Evolutionary conservation across 2,888 invertebrate genomes (phyloP), one percentile per base, ranked within the genome.

Genomic region (Cerastis rubricosa): DNA sequence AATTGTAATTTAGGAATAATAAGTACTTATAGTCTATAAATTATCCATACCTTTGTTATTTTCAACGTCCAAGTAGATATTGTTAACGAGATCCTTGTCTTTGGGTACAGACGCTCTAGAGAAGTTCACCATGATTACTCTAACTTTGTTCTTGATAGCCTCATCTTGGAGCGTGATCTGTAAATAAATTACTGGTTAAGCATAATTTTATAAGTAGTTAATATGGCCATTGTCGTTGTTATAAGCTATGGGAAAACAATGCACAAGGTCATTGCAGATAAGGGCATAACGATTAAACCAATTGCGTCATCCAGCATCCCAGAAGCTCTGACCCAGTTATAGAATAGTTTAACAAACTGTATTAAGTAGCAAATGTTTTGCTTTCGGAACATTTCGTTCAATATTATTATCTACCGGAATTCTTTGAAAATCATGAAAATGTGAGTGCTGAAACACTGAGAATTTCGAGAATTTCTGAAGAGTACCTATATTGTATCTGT

Each of bases 81-180:
- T 96, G 86, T 95, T 94, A 8, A 95, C 93, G 25, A 96, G 90
- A 25, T 95, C 93, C 84, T 93, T 96, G 85, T 91, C 89, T 80
- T 93, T 94, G 1, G 96, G 95, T 17, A 97, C 84, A 2, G 86
- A 85, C 43, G 89, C 85, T 65, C 90, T 92, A 2, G 93, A 89
- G 85, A 97, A 96, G 81, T 95, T 95, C 19, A 97, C 89, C 96
- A 97, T 96, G 75, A 97, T 97, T 8, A 97, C 97, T 85, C 97
- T 88, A 11, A 97, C 97, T 92, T 97, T 97, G 87, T 97, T 97
- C 87, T 97, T 97, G 81, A 95, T 95, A 12, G 93, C 88, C 87
- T 96, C 96, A 91, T 97, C 97, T 94, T 97, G 97, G 54, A 97
- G 89, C 61, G 97, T 97, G 63, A 97, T 97, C 97, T 97, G 93